Base-by-base conservation (phyloP, 2,113 vertebrate genomes). In the Trichechus manatus region DNA sequence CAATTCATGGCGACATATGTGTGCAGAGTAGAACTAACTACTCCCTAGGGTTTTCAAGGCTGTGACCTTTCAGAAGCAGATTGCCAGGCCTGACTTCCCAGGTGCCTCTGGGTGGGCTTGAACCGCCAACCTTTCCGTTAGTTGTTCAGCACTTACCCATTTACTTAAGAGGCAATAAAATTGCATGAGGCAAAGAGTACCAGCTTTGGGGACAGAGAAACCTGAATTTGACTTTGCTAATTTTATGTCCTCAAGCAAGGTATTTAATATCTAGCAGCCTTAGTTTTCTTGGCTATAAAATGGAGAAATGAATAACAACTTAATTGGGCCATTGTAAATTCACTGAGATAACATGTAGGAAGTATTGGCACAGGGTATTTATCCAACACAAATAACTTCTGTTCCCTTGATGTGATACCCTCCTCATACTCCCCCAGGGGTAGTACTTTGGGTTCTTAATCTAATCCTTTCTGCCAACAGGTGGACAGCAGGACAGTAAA, bases 201-300 rank as follows among this genome's bases (percentile, higher is more conserved):
- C 9, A 50, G 29, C 23, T 75, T 75, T n/a, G 63, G 11, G 9
- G 20, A 42, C 39, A 19, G 27, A 72, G n/a, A 39, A 23, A 44
- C 14, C 75, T 50, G 7, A 10, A 70, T 27, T 61, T 80, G 19
- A 83, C 25, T 44, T 84, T 44, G 31, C 11, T 88, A 63, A 68
- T 27, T 84, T 9, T 47, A 4, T 83, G 29, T 29, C 11, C 6
- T 70, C 72, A 13, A 44, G 33, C 22, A 64, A 83, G 11, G 1
- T 36, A n/a, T 70, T 79, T 59, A 36, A 20, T 77, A 1, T 61
- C 36, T 68, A 27, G 70, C 63, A 88, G 33, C 23, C 25, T 83
- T 84, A 19, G n/a, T 63, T 90, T 94, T 17, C 56, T 87, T 44
- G 75, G 13, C 3, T 88, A 1, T 20, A 93, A 77, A 85, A 88